Percentiles rank a stretch among this genome's conserved stretches.
phyloP scores from a whole-genome alignment of 2,888 invertebrate species.

The Cataglyphis albicans region DNA sequence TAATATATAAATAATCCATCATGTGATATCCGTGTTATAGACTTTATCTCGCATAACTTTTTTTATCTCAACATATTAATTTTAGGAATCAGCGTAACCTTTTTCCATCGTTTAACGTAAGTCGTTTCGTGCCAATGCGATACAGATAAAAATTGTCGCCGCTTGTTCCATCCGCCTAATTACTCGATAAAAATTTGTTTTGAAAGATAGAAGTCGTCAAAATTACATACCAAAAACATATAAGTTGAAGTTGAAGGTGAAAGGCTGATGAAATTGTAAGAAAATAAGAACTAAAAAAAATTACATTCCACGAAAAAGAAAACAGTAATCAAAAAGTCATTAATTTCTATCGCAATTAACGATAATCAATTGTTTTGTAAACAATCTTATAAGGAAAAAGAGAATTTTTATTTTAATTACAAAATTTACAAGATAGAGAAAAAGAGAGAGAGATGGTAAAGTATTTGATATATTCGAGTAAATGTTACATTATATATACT shows the following conservation, averaged over 20 bases:
- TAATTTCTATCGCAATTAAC: conserved; percentile 35
- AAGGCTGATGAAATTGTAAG: not conserved
- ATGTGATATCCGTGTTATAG: not conserved
- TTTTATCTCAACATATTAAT: conserved; percentile 3
- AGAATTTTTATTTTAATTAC: not conserved
- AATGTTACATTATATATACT: conserved; percentile 10
- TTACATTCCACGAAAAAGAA: not conserved
- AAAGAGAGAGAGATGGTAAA: not conserved
- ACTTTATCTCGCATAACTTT: not conserved
- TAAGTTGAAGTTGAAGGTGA: not conserved
- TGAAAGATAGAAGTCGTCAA: conserved; percentile 28
- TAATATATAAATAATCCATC: not conserved
- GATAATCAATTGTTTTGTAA: conserved; percentile 5
- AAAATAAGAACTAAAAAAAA: not conserved
- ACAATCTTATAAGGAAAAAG: not conserved
- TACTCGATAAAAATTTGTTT: conserved; percentile 54
- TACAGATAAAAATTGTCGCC: conserved; percentile 24
- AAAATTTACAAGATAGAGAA: too few relatives aligned
- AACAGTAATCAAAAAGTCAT: conserved; percentile 50
- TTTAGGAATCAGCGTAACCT: conserved; percentile 26
- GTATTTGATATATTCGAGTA: not conserved
- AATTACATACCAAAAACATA: conserved; percentile 21
- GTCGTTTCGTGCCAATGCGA: not conserved
- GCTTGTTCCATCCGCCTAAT: conserved; percentile 42
- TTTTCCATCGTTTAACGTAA: conserved; percentile 5